Conservation (phyloP, 2,888 invertebrate species). For the Caenorhabditis afra region DNA sequence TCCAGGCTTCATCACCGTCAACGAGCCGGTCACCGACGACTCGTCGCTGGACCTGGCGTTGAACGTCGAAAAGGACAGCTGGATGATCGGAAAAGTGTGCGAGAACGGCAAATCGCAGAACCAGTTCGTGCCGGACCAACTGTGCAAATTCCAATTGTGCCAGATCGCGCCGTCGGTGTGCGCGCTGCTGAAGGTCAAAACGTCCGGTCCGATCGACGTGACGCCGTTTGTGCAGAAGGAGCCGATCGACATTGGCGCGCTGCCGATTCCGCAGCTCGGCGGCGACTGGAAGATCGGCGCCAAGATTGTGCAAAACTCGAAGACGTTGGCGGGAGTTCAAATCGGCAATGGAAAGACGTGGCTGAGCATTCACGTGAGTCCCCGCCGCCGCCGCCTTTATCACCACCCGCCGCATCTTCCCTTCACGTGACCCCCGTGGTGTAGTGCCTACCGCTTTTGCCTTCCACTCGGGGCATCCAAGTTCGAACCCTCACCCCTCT, state of each 20-base stretch:
- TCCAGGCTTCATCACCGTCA: conserved; percentile 64
- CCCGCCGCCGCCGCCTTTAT: neutral
- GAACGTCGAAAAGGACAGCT: conserved; percentile 75
- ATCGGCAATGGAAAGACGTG: conserved; percentile 65
- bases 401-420: neutral
- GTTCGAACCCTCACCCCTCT: neutral
- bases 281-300: conserved; percentile 70
- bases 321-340: conserved; percentile 65
- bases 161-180: conserved; percentile 63
- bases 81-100: conserved; percentile 75
- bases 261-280: conserved; percentile 71
- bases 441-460: too few relatives aligned
- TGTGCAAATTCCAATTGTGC: conserved; percentile 73
- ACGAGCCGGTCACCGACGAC: conserved; percentile 64
- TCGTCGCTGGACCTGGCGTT: conserved; percentile 63
- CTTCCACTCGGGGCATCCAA: neutral
- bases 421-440: too few relatives aligned
- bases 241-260: conserved; percentile 71
- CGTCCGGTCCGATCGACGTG: conserved; percentile 62
- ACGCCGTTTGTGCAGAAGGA: conserved; percentile 62
- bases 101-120: conserved; percentile 74
- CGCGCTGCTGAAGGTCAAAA: conserved; percentile 58
- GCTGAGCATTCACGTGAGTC: conserved; percentile 63
- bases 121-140: conserved; percentile 74
- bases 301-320: conserved; percentile 60